Base-by-base conservation (phyloP, 2,113 vertebrate species). In the Xiphias gladius region DNA sequence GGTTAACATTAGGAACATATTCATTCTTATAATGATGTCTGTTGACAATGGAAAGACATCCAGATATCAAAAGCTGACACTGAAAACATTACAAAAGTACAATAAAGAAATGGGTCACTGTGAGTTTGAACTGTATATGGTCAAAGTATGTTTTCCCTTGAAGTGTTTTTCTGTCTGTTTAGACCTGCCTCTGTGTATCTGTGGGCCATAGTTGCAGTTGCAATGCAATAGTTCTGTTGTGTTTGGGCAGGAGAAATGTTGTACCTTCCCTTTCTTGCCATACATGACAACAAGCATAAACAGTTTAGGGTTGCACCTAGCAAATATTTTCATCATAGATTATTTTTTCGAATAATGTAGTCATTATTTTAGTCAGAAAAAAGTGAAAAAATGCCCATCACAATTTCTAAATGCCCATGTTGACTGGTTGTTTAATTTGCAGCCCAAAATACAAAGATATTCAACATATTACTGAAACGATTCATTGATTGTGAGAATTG, bases 201-300 rank as follows among this genome's bases (percentile, higher is more conserved):
- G 65, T 30, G 54, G 39, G 37, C 69, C 39, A n/a, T 24, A 54
- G 43, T 17, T 54, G 24, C 54, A 77, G 73, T 48, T 67, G 58
- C 72, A 68, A 46, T 50, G 32, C 3, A 32, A 72, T 37, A 57
- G 26, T 30, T 30, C 39, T 71, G 86, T 84, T 66, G 52, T 65
- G 48, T 85, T 70, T 50, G 62, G 46, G 17, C 22, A 52, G 69
- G 70, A 75, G 66, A 82, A 48, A 59, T 48, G 66, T 55, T 24
- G 58, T 46, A 30, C 41, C 14, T 41, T 55, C 19, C 24, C 75
- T 73, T 68, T 57, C 46, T 14, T 2, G 41, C 9, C 12, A 32
- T 0, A 8, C 43, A 26, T 61, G 20, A 30, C 19, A 57, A 22
- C 22, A 8, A 54, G 26, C 12, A 52, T 13, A 30, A 61, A 54